Conservation (phyloP, 2,888 invertebrate genomes). For the Seira sanloemensis region DNA sequence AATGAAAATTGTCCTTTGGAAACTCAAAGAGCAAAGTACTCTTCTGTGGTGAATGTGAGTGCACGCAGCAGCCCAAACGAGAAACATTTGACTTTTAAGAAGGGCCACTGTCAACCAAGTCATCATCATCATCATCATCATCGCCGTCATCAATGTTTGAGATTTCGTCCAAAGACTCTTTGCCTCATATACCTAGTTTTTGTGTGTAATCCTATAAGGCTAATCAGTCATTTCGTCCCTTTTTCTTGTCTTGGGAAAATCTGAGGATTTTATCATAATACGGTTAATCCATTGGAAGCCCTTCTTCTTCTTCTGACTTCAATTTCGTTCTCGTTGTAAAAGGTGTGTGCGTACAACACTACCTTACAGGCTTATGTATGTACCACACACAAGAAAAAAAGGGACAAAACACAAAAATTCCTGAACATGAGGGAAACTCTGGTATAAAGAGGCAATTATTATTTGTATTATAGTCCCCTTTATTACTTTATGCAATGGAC, state of each 20-base stretch:
- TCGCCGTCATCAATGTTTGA: slow-evolving; percentile 53
- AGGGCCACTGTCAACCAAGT: not conserved
- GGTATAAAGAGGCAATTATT: slow-evolving; percentile 13
- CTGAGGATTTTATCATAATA: not conserved
- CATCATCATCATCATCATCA: slow-evolving; percentile 29
- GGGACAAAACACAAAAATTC: not conserved
- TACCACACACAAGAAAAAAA: not conserved
- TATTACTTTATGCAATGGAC: slow-evolving; percentile 16
- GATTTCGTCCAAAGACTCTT: no score
- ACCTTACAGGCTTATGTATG: slow-evolving; percentile 9
- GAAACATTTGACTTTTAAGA: no score
- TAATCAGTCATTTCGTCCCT: slow-evolving; percentile 50
- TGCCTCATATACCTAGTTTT: not conserved
- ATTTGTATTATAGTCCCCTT: slow-evolving; percentile 6
- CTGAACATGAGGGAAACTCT: not conserved
- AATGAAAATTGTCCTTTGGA: not conserved
- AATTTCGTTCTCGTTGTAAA: slow-evolving; percentile 4
- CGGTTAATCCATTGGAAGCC: not conserved
- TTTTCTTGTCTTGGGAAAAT: slow-evolving; percentile 7
- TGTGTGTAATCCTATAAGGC: slow-evolving; percentile 54
- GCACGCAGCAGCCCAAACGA: no score
- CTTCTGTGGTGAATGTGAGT: no score
- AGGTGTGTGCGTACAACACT: slow-evolving; percentile 7
- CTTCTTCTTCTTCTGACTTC: not conserved
- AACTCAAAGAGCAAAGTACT: no score